These are phyloP conservation scores for Sialia sialis DNA, from an alignment of 2,113 vertebrate species.

Conservation along the genomic window DNA sequence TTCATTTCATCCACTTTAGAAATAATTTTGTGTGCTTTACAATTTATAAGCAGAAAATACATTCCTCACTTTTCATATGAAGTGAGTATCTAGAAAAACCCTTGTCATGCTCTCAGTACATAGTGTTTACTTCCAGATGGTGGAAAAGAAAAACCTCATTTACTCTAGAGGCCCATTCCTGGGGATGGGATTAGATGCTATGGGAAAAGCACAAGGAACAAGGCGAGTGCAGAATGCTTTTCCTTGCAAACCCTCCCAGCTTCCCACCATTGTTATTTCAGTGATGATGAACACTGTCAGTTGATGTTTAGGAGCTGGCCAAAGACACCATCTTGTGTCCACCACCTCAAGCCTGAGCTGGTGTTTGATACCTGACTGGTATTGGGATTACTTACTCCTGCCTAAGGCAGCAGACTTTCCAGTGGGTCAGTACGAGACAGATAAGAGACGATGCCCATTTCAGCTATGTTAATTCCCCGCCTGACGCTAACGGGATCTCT, in stretches of 20 bases:
- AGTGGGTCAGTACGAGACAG: neutral
- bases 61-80: neutral
- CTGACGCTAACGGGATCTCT: neutral
- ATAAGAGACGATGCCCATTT: neutral
- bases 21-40: neutral
- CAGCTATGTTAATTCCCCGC: neutral
- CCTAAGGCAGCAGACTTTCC: neutral
- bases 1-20: neutral
- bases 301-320: neutral
- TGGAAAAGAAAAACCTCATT: neutral
- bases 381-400: neutral
- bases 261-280: accelerated
- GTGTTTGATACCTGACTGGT: neutral
- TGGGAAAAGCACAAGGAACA: neutral
- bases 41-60: neutral
- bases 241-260: neutral
- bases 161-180: neutral
- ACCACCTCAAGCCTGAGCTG: neutral
- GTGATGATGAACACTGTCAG: neutral
- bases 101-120: neutral
- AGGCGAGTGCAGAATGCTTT: neutral
- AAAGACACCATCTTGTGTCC: neutral
- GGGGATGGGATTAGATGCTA: neutral
- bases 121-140: neutral
- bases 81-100: neutral